phyloP scores from a whole-genome alignment of 2,797 vertebrate genomes.

The Malacoraja senta region DNA sequence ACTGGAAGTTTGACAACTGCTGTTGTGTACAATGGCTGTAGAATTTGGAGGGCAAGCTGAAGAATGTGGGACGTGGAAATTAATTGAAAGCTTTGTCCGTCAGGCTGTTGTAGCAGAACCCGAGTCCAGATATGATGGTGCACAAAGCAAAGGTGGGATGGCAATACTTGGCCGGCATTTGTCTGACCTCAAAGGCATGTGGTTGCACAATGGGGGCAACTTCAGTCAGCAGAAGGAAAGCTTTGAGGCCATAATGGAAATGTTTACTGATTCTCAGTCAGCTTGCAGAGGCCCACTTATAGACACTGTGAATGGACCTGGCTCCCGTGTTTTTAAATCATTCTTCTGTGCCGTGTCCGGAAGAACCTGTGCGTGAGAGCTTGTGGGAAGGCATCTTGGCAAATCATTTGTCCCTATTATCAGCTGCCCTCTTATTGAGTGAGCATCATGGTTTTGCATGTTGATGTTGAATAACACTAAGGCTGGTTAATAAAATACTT shows the following conservation, averaged over 20 bases:
- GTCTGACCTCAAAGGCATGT: neutral
- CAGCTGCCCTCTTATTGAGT: neutral
- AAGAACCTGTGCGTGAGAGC: neutral
- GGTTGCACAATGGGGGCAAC: neutral
- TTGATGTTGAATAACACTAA: neutral
- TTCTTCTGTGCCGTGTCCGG: neutral
- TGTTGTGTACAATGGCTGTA: neutral
- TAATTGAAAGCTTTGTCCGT: neutral
- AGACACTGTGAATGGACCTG: neutral
- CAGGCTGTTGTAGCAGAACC: neutral
- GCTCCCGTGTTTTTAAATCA: neutral
- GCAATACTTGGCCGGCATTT: neutral
- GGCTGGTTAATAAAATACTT: neutral
- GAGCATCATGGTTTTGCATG: neutral
- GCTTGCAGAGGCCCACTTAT: neutral
- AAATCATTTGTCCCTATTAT: neutral
- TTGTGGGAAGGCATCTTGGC: too few relatives aligned
- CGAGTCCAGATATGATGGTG: neutral
- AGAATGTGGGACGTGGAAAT: neutral
- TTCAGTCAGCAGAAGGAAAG: neutral
- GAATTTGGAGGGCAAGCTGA: neutral
- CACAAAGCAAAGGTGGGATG: neutral
- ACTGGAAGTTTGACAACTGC: too few relatives aligned
- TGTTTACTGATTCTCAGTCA: neutral
- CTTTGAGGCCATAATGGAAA: neutral